Evolutionary conservation across 2,113 vertebrate species (phyloP).

Genomic region (Nerophis ophidion): DNA sequence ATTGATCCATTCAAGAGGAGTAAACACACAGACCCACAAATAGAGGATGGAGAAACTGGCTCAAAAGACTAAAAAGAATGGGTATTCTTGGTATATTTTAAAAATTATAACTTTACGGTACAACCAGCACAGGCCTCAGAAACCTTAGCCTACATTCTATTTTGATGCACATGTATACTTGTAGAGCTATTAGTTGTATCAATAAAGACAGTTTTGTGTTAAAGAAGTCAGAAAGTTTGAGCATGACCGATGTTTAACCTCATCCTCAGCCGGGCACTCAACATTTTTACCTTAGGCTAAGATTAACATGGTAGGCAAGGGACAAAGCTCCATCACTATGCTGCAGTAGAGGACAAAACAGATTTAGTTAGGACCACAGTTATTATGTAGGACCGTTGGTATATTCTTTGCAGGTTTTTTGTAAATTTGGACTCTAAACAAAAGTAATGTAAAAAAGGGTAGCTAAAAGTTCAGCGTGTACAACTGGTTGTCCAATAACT

Average conservation of each 20-base stretch:
- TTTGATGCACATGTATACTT: too few species aligned
- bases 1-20: too few species aligned
- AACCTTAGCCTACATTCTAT: too few species aligned
- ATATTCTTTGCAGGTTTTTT: not conserved
- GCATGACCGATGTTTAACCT: constrained; percentile 39
- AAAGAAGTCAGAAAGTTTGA: constrained; percentile 17
- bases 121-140: too few species aligned
- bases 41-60: too few species aligned
- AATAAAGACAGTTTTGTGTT: not conserved
- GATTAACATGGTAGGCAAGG: constrained; percentile 44
- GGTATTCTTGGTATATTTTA: too few species aligned
- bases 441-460: too few species aligned
- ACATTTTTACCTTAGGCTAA: constrained; percentile 37
- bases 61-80: too few species aligned
- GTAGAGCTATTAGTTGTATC: not conserved
- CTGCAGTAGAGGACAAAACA: constrained; percentile 2
- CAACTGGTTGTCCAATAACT: too few species aligned
- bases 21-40: too few species aligned
- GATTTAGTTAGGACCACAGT: not conserved
- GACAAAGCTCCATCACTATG: constrained; percentile 11
- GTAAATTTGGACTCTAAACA: not conserved
- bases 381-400: not conserved
- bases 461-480: too few species aligned
- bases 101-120: too few species aligned
- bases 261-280: constrained; percentile 16